Conservation (phyloP, 1,140 invertebrate species). For the Ladona fulva region DNA sequence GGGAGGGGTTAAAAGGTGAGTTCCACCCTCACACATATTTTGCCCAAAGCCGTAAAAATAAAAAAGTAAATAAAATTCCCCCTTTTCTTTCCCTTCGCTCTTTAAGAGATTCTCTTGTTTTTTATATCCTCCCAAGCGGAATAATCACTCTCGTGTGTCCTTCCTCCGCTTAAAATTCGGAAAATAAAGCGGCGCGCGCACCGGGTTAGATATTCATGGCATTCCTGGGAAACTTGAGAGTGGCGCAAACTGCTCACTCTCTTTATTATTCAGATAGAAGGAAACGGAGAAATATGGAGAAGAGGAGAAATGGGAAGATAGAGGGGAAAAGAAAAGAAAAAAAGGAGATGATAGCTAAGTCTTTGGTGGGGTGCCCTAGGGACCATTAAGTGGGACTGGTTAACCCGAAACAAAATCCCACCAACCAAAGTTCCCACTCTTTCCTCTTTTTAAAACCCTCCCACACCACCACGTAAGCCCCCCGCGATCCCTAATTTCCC, state of each 20-base stretch:
- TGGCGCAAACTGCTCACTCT: background rate
- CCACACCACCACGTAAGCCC: background rate
- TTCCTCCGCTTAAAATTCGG: background rate
- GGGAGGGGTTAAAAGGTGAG: too few species aligned
- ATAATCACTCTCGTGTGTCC: background rate
- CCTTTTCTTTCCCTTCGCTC: too few species aligned
- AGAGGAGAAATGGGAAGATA: background rate
- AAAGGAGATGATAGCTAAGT: background rate
- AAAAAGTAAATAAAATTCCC: too few species aligned
- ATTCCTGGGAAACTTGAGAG: background rate
- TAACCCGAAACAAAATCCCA: background rate
- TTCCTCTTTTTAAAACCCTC: background rate
- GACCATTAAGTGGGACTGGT: background rate
- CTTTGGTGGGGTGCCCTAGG: background rate
- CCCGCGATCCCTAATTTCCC: background rate
- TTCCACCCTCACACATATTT: too few species aligned
- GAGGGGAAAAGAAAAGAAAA: background rate
- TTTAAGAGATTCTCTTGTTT: background rate
- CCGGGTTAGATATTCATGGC: conserved; percentile 1
- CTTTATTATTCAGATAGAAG: background rate
- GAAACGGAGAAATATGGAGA: background rate
- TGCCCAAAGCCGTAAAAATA: too few species aligned
- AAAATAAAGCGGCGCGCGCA: background rate
- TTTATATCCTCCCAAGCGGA: background rate
- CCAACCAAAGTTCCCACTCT: background rate